These are phyloP conservation scores for Heptranchias perlo DNA, from an alignment of 2,113 vertebrate genomes.

Conservation along the genomic window DNA sequence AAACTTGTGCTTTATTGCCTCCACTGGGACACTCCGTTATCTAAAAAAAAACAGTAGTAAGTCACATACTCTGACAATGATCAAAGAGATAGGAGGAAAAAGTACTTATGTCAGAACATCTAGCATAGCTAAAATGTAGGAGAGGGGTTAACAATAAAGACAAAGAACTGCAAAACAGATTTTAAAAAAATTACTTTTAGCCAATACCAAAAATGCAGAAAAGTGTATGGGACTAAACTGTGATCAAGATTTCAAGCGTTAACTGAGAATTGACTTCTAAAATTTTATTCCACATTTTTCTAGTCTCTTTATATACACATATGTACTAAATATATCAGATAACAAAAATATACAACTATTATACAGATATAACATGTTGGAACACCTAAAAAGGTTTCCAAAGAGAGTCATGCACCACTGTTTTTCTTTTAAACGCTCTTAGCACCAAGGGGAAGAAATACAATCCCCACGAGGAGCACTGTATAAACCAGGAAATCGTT, in stretches of 20 bases:
- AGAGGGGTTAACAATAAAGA: neutral
- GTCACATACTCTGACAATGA: neutral
- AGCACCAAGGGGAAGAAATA: neutral
- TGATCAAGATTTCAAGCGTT: neutral
- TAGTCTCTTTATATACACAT: neutral
- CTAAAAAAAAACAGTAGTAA: conserved; percentile 51
- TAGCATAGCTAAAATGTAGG: neutral
- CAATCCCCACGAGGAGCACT: neutral
- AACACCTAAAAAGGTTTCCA: neutral
- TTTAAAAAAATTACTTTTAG: neutral
- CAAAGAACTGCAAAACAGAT: neutral
- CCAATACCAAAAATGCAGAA: neutral
- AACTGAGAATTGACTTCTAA: neutral
- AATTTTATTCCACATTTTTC: neutral
- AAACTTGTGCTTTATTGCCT: conserved; percentile 70
- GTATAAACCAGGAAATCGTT: neutral
- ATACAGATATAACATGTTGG: neutral
- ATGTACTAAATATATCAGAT: neutral
- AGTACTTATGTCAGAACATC: neutral
- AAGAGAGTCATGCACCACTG: neutral
- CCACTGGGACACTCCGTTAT: conserved; percentile 73
- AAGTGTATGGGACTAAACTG: neutral
- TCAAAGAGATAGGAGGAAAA: neutral
- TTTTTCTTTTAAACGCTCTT: neutral
- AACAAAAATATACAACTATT: neutral